These are phyloP conservation scores for Periphyllus acericola DNA, from an alignment of 2,888 invertebrate genomes.

Conservation along the genomic window DNA sequence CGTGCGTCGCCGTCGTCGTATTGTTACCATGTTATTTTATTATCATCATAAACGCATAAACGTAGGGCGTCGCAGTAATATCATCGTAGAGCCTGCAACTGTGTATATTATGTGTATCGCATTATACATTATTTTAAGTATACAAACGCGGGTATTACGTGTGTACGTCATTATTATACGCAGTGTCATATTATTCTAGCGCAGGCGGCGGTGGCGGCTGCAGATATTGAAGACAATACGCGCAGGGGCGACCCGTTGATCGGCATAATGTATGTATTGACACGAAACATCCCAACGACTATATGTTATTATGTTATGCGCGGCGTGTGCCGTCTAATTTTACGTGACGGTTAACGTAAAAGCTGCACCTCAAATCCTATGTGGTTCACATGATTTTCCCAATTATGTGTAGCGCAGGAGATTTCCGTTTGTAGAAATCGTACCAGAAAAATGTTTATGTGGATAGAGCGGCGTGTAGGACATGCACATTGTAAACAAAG, in stretches of 20 bases:
- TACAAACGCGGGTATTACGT: neutral
- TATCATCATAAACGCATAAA: neutral
- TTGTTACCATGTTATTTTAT: neutral
- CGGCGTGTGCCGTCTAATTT: neutral
- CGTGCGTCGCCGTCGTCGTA: neutral
- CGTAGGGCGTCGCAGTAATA: neutral
- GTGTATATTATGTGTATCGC: neutral
- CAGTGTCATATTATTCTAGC: neutral
- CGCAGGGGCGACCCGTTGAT: conserved; percentile 14
- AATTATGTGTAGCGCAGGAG: no score
- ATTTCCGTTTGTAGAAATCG: no score
- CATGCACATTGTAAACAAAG: no score
- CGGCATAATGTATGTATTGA: conserved; percentile 42
- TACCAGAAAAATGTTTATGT: no score
- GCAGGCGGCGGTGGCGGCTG: neutral
- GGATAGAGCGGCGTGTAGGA: no score
- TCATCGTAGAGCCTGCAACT: neutral
- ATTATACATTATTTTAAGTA: neutral
- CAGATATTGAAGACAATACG: neutral
- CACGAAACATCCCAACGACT: conserved; percentile 15
- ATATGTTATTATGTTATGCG: neutral
- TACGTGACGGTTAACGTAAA: neutral
- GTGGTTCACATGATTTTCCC: no score
- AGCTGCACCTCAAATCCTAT: no score
- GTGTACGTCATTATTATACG: neutral